These are phyloP conservation scores for Dryas iulia DNA, from an alignment of 1,140 invertebrate genomes.

Conservation along the genomic window DNA sequence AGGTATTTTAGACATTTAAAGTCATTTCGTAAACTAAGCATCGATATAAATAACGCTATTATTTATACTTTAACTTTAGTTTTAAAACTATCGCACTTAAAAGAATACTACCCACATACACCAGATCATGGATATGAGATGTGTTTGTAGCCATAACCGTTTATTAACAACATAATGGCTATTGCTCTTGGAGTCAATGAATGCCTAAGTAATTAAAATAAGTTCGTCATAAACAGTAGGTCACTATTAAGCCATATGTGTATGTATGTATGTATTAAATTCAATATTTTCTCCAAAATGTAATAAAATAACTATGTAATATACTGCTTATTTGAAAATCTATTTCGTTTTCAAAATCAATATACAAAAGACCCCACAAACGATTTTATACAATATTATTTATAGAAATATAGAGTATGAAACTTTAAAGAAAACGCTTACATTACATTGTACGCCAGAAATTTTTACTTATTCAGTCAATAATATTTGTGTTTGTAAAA, in stretches of 20 bases:
- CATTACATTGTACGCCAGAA: constrained; percentile 55
- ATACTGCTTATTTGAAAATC: not conserved
- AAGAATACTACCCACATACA: constrained; percentile 64
- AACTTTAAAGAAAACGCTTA: constrained; percentile 55
- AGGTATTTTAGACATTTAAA: constrained; percentile 66
- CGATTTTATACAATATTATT: not conserved
- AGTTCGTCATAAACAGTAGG: not conserved
- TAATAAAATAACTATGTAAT: not conserved
- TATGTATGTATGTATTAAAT: not conserved
- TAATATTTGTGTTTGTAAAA: constrained; percentile 57
- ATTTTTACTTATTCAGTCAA: constrained; percentile 61
- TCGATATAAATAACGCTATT: constrained; percentile 78
- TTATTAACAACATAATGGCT: not conserved
- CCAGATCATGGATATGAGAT: constrained; percentile 64
- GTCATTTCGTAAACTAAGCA: constrained; percentile 73
- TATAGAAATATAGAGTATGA: constrained; percentile 40
- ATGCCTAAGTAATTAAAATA: not conserved
- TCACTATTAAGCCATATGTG: not conserved
- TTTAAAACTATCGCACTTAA: constrained; percentile 72
- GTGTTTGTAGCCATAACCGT: constrained; percentile 8
- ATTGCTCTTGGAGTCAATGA: not conserved
- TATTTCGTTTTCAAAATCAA: too few relatives aligned
- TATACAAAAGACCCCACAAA: not conserved
- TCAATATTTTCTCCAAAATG: not conserved
- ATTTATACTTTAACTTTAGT: constrained; percentile 68